Conservation (phyloP, 2,113 vertebrate genomes). For the Oncorhynchus tshawytscha region DNA sequence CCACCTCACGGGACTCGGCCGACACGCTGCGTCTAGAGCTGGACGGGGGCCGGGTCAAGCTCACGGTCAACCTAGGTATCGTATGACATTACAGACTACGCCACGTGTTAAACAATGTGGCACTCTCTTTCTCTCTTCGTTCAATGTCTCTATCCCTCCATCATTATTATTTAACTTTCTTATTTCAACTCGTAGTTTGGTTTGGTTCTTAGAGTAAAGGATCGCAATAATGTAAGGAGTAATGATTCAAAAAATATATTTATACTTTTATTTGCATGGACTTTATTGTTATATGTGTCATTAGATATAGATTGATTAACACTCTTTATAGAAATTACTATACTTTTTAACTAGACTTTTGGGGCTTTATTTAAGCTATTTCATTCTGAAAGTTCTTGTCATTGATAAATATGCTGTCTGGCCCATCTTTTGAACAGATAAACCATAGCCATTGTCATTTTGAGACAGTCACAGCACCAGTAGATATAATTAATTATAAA, state of each 20-base stretch:
- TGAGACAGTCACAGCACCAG: constrained; percentile 80
- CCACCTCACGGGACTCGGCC: constrained; percentile 92
- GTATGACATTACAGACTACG: constrained; percentile 78
- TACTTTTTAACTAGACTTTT: neutral
- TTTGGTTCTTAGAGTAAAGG: neutral
- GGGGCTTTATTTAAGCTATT: constrained; percentile 4
- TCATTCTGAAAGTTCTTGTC: constrained; percentile 20
- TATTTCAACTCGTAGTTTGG: neutral
- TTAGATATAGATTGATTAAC: constrained; percentile 32
- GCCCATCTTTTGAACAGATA: constrained; percentile 85
- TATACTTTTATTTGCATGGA: constrained; percentile 58
- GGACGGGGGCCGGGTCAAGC: constrained; percentile 93
- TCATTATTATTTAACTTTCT: constrained; percentile 15
- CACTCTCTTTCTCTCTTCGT: constrained; percentile 17
- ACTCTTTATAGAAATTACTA: constrained; percentile 4
- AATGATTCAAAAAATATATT: neutral
- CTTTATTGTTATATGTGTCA: constrained; percentile 37
- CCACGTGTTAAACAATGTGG: constrained; percentile 60
- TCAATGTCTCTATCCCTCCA: constrained; percentile 20
- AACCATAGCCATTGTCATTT: constrained; percentile 67
- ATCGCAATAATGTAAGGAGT: neutral
- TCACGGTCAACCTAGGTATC: constrained; percentile 99
- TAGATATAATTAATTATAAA: neutral
- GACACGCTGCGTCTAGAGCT: constrained; percentile 95
- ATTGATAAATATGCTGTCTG: constrained; percentile 72